Evolutionary conservation across 2,113 vertebrate genomes (phyloP), one percentile per base, ranked within the genome.

Genomic region (Ellobius talpinus): DNA sequence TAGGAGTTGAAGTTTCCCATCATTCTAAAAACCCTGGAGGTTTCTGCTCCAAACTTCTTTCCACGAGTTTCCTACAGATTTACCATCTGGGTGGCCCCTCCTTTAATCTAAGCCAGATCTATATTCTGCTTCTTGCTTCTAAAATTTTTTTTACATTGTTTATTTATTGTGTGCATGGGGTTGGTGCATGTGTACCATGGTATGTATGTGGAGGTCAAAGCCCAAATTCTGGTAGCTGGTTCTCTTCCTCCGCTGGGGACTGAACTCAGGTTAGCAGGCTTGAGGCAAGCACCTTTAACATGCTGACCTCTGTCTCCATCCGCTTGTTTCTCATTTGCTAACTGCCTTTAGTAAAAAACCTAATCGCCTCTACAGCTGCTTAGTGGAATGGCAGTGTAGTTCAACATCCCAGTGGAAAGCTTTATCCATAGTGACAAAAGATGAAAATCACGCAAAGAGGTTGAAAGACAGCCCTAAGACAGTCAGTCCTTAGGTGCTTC

Each of bases 251-350:
- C 55, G 21, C 65, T 24, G 31, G 45, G 12, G 19, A 9, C n/a
- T 68, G 31, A 87, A 52, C 33, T 52, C 19, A n/a, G 45, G 65
- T n/a, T 36, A 11, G 31, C 45, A 68, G 45, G 45, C 45, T 52
- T 87, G 12, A 24, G 19, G 31, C 19, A 70, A 87, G 45, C 12
- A 8, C 65, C 63, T 50, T 68, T 68, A 36, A 24, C 29, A 65
- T 16, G 23, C 65, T 70, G 21, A 70, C 31, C 12, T 3, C 11
- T 13, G 11, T 78, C n/a, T 0, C 42, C 29, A 33, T 79, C 17
- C 66, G 68, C 93, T 91, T 68, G 33, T 39, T 77, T 96, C 77
- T 88, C 31, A 87, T 85, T 78, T 42, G n/a, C 55, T 89, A 87
- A 33, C 23, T 65, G 21, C 17, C 70, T 73, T 73, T 19, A 50